Percentiles rank a stretch among this genome's conserved stretches.
These are phyloP conservation scores for Zaprionus taronus DNA, from an alignment of 1,140 invertebrate species.

Conservation along the genomic window DNA sequence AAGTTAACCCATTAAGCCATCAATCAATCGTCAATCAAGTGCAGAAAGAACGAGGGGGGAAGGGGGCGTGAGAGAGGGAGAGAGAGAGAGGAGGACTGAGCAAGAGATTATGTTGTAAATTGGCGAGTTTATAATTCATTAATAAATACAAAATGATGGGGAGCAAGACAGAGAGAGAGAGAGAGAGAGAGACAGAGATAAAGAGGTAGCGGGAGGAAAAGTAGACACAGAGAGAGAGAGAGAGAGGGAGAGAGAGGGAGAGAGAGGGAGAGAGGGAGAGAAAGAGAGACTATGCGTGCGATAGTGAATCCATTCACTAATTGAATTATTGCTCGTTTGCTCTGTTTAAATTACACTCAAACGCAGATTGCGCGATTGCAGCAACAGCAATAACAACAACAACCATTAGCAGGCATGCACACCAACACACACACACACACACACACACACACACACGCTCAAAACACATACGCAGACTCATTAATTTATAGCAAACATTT, in stretches of 20 bases:
- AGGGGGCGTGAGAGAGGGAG: neutral
- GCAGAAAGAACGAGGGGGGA: neutral
- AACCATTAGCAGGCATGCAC: slow-evolving; percentile 22
- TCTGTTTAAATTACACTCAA: slow-evolving; percentile 13
- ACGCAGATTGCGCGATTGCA: slow-evolving; percentile 9
- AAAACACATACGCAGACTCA: slow-evolving; percentile 33
- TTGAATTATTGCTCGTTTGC: slow-evolving; percentile 28
- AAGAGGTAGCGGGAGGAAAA: neutral
- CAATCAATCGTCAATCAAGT: neutral
- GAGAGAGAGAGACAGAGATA: too few relatives aligned
- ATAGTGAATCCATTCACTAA: slow-evolving; percentile 5
- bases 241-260: too few relatives aligned
- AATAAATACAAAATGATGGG: slow-evolving; percentile 12
- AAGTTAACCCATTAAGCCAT: neutral
- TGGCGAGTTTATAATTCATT: slow-evolving; percentile 19
- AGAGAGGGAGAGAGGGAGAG: neutral
- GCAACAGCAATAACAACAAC: slow-evolving; percentile 16
- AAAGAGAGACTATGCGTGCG: neutral
- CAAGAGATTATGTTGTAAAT: neutral
- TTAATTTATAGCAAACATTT: slow-evolving; percentile 58
- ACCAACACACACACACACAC: slow-evolving; percentile 26
- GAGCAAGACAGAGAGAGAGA: too few relatives aligned
- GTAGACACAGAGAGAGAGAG: neutral
- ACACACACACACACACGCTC: slow-evolving; percentile 3
- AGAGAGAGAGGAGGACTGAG: neutral